Evolutionary conservation across 2,888 invertebrate species (phyloP).

Genomic region (Sinopyrophorus schimmeli): DNA sequence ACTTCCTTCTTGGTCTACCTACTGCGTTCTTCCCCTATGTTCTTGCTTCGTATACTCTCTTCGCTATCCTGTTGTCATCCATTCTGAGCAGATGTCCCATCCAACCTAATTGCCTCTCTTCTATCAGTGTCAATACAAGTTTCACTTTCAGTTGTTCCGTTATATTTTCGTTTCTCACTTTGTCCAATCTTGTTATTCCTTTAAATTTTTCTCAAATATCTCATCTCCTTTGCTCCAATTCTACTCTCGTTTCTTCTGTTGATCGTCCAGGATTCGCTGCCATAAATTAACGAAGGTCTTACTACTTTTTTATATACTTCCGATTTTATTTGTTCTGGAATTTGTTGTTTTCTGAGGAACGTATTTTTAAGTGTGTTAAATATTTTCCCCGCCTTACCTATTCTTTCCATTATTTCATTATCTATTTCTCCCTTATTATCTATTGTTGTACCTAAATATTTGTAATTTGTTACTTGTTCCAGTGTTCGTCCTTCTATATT

Average conservation of each 20-base stretch:
- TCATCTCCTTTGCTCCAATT: constrained; percentile 15
- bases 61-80: neutral
- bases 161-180: constrained; percentile 12
- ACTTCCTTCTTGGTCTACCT: too few species aligned
- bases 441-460: constrained; percentile 14
- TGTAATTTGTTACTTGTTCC: constrained; percentile 8
- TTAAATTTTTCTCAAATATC: constrained; percentile 10
- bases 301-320: constrained; percentile 12
- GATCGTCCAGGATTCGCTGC: constrained; percentile 7
- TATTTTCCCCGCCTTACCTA: constrained; percentile 9
- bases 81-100: too few species aligned
- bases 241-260: constrained; percentile 6
- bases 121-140: neutral
- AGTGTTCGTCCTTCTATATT: constrained; percentile 1
- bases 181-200: constrained; percentile 12
- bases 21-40: neutral
- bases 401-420: neutral
- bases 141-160: constrained; percentile 1
- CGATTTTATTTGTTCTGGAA: constrained; percentile 6
- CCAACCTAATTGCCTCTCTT: too few species aligned
- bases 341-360: constrained; percentile 12
- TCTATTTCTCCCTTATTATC: constrained; percentile 8
- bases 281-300: constrained; percentile 11
- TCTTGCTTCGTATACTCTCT: neutral
- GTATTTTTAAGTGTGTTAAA: constrained; percentile 10